These are phyloP conservation scores for Tanypteryx hageni DNA, from an alignment of 2,888 invertebrate genomes.

Conservation along the genomic window DNA sequence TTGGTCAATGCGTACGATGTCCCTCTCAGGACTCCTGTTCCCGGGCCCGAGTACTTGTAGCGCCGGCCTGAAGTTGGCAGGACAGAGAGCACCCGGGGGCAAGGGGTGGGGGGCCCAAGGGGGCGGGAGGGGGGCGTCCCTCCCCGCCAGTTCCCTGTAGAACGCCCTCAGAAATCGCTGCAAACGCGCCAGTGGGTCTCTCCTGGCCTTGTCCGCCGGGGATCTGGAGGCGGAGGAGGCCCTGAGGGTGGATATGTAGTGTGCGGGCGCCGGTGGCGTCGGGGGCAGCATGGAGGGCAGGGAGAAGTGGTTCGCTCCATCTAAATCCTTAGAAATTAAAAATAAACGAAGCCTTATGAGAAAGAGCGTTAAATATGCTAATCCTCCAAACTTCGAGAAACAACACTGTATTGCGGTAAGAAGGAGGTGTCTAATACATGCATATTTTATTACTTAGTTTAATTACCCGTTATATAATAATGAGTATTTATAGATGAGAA, in stretches of 20 bases:
- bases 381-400: neutral
- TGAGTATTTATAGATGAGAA: too few relatives aligned
- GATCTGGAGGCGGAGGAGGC: slow-evolving; percentile 66
- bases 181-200: slow-evolving; percentile 70
- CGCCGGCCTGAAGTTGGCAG: slow-evolving; percentile 77
- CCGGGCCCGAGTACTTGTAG: slow-evolving; percentile 74
- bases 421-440: neutral
- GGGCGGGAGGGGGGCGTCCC: slow-evolving; percentile 76
- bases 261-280: slow-evolving; percentile 67
- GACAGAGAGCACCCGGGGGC: slow-evolving; percentile 76
- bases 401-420: neutral
- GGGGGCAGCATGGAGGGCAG: slow-evolving; percentile 65
- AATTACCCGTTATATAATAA: too few relatives aligned
- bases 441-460: neutral
- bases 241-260: slow-evolving; percentile 67
- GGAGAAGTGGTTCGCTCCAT: slow-evolving; percentile 53
- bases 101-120: slow-evolving; percentile 76
- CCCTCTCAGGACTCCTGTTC: slow-evolving; percentile 69
- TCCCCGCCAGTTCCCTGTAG: slow-evolving; percentile 76
- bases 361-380: neutral
- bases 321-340: slow-evolving; percentile 37
- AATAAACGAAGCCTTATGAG: neutral
- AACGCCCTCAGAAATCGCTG: slow-evolving; percentile 76
- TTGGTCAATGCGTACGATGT: slow-evolving; percentile 75
- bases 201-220: slow-evolving; percentile 62